Evolutionary conservation across 2,113 vertebrate species (phyloP).

Genomic region (Gopherus flavomarginatus): DNA sequence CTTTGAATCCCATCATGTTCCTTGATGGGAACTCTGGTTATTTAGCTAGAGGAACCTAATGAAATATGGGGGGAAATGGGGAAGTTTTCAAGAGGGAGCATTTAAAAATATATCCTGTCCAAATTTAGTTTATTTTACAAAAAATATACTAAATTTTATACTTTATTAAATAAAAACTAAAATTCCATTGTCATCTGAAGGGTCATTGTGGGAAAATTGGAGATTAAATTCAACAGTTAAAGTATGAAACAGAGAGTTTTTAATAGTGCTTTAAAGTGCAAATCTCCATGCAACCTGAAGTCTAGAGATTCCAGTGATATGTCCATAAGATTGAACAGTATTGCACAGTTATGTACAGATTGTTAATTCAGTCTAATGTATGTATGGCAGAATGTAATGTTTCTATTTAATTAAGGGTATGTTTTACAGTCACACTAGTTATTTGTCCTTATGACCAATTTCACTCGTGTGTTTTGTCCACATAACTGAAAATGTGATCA

Average conservation of each 20-base stretch:
- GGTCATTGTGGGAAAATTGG: background rate
- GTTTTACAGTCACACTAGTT: background rate
- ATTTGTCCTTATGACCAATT: background rate
- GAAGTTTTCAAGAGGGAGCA: background rate
- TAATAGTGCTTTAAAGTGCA: background rate
- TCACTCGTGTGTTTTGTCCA: background rate
- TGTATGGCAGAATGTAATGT: accelerated
- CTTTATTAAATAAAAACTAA: background rate
- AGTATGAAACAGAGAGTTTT: accelerated
- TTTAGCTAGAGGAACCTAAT: background rate
- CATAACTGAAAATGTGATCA: background rate
- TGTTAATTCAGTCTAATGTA: background rate
- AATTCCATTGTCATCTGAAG: background rate
- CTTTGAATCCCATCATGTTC: background rate
- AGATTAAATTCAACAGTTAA: slow-evolving; percentile 29
- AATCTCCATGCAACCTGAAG: background rate
- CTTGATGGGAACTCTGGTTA: background rate
- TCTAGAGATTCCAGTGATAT: background rate
- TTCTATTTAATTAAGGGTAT: accelerated
- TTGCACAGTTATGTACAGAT: accelerated
- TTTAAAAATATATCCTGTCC: background rate
- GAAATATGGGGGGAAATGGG: background rate
- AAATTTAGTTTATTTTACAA: background rate
- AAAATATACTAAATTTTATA: background rate
- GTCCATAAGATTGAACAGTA: background rate